Percentiles rank a stretch among this genome's conserved stretches.
Conservation (phyloP, 37 sponge, comb jelly and placozoan genomes). For the Cliona cf. orientalis region DNA sequence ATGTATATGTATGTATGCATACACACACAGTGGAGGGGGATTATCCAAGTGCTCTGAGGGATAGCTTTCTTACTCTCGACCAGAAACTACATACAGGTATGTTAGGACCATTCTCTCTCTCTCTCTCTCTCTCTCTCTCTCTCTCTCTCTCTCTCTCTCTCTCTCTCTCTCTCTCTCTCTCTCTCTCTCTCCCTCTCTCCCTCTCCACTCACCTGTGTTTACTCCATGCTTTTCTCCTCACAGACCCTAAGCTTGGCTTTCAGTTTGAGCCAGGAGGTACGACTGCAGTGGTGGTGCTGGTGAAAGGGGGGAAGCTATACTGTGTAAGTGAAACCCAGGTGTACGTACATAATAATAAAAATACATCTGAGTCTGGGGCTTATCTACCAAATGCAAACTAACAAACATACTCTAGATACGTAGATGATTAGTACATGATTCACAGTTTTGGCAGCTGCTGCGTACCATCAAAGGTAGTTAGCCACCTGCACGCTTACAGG, state of each 20-base stretch:
- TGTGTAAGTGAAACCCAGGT: slow-evolving; percentile 79
- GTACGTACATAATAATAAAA: too few relatives aligned
- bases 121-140: too few relatives aligned
- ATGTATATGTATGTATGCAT: background rate
- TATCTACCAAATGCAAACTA: too few relatives aligned
- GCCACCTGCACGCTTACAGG: background rate
- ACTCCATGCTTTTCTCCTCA: too few relatives aligned
- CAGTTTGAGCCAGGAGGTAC: slow-evolving; percentile 76
- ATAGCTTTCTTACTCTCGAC: slow-evolving; percentile 58
- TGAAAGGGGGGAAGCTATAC: slow-evolving; percentile 75
- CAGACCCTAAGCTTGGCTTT: slow-evolving; percentile 11
- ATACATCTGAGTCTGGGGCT: too few relatives aligned
- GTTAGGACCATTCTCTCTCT: background rate
- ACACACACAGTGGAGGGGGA: slow-evolving; percentile 52
- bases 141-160: too few relatives aligned
- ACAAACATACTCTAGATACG: too few relatives aligned
- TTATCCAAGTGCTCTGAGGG: slow-evolving; percentile 34
- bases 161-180: too few relatives aligned
- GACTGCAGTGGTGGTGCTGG: slow-evolving; percentile 73
- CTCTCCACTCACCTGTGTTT: too few relatives aligned
- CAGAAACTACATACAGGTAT: slow-evolving; percentile 44
- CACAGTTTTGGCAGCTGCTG: too few relatives aligned
- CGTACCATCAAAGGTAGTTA: background rate
- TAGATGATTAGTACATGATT: too few relatives aligned
- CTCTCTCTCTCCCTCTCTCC: too few relatives aligned